These are phyloP conservation scores for Petrocephalus zakoni DNA, from an alignment of 2,113 vertebrate species.

Conservation along the genomic window DNA sequence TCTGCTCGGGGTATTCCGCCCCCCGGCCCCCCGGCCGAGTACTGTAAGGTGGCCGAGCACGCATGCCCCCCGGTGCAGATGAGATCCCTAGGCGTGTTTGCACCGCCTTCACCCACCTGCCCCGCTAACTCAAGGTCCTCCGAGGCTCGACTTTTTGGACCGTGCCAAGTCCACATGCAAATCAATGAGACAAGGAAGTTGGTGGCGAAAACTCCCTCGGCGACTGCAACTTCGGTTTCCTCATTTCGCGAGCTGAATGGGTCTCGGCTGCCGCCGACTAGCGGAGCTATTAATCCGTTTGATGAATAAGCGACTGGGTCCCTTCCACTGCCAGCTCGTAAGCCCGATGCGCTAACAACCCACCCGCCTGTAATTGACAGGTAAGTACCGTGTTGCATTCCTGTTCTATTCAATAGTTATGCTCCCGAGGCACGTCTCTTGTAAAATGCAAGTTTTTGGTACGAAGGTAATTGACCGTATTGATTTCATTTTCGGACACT, in stretches of 20 bases:
- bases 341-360: not conserved
- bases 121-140: not conserved
- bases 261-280: not conserved
- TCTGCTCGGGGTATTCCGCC: not conserved
- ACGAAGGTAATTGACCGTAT: not conserved
- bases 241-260: constrained; percentile 29
- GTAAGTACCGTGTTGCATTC: not conserved
- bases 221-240: constrained; percentile 28
- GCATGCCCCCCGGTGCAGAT: not conserved
- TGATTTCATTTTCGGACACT: not conserved
- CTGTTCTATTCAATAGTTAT: not conserved
- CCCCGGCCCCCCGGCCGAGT: too few species aligned
- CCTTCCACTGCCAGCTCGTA: not conserved
- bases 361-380: not conserved
- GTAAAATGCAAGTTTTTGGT: not conserved
- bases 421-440: not conserved
- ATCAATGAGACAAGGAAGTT: constrained; percentile 36
- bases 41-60: not conserved
- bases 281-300: not conserved
- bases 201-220: constrained; percentile 23
- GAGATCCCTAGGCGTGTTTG: not conserved
- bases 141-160: not conserved
- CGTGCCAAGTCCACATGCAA: constrained; percentile 29
- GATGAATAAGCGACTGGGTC: constrained; percentile 19
- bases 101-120: not conserved